Percentiles rank a stretch among this genome's conserved stretches.
Conservation (phyloP, 37 sponge, comb jelly and placozoan species). For the Spongilla lacustris region DNA sequence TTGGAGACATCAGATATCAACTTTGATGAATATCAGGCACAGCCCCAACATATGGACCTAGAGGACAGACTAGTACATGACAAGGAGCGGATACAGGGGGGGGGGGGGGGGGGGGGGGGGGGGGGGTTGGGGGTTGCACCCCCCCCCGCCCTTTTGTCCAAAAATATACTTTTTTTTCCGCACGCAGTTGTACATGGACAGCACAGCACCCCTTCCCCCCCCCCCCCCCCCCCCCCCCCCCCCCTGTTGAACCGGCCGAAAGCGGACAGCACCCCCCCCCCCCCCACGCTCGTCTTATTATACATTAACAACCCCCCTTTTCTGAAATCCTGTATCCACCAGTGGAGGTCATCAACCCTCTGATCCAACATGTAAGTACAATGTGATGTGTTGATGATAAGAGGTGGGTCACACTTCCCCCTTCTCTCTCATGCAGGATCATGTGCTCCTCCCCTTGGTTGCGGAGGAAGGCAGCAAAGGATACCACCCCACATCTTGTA, state of each 20-base stretch:
- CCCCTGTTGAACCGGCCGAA: too few species aligned
- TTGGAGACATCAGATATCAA: slow-evolving; percentile 98
- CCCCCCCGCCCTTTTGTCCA: too few species aligned
- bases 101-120: slow-evolving; percentile 70
- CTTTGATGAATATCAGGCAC: slow-evolving; percentile 78
- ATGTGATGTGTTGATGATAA: too few species aligned
- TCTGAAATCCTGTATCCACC: too few species aligned
- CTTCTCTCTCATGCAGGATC: slow-evolving; percentile 69
- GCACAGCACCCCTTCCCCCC: too few species aligned
- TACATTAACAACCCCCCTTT: too few species aligned
- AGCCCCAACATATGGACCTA: slow-evolving; percentile 68
- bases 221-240: too few species aligned
- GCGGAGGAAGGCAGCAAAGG: slow-evolving; percentile 47
- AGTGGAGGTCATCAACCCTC: slow-evolving; percentile 90
- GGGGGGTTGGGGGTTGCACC: slow-evolving; percentile 83
- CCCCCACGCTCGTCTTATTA: too few species aligned
- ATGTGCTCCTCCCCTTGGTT: slow-evolving; percentile 69
- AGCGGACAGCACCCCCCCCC: too few species aligned
- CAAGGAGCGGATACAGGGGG: slow-evolving; percentile 89
- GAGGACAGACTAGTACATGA: slow-evolving; percentile 96
- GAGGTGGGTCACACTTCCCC: too few species aligned
- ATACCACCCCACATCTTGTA: slow-evolving; percentile 74
- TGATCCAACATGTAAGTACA: slow-evolving; percentile 89
- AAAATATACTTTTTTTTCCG: too few species aligned
- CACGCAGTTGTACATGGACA: too few species aligned